A percentile compares a stretch with the other conserved stretches of the same genome.
These are phyloP conservation scores for Liopterus haemorrhoidalis DNA, from an alignment of 2,888 invertebrate genomes.

Conservation along the genomic window DNA sequence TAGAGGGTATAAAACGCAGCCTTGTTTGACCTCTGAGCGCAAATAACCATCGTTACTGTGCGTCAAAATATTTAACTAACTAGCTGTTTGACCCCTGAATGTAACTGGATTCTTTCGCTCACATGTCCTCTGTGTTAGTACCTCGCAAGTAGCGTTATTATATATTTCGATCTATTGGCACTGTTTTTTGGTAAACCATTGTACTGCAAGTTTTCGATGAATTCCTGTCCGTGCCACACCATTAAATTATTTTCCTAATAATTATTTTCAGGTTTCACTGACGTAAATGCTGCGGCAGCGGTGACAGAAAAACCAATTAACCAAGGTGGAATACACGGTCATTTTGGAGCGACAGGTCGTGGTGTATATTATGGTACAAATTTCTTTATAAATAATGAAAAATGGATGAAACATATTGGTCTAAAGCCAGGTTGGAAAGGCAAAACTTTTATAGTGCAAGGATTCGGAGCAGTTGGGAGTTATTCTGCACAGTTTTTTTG, in stretches of 20 bases:
- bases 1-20: no score
- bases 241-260: slow-evolving; percentile 14
- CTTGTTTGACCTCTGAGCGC: no score
- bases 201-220: no score
- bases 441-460: slow-evolving; percentile 75
- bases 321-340: slow-evolving; percentile 79
- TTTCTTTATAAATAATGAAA: slow-evolving; percentile 64
- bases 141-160: no score
- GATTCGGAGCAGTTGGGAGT: slow-evolving; percentile 78
- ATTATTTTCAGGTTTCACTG: slow-evolving; percentile 52
- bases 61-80: no score
- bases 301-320: slow-evolving; percentile 87
- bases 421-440: slow-evolving; percentile 56
- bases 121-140: no score
- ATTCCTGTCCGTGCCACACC: not conserved
- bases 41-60: no score
- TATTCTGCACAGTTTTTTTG: slow-evolving; percentile 65
- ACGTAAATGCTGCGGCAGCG: slow-evolving; percentile 76
- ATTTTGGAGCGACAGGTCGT: slow-evolving; percentile 76
- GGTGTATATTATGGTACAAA: slow-evolving; percentile 69
- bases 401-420: slow-evolving; percentile 65
- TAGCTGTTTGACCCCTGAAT: no score
- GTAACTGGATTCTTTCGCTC: no score
- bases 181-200: no score
- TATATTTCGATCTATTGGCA: no score